Percentiles rank a stretch among this genome's conserved stretches.
Conservation (phyloP, 1,140 invertebrate species). For the Harlomillsia oculata region DNA sequence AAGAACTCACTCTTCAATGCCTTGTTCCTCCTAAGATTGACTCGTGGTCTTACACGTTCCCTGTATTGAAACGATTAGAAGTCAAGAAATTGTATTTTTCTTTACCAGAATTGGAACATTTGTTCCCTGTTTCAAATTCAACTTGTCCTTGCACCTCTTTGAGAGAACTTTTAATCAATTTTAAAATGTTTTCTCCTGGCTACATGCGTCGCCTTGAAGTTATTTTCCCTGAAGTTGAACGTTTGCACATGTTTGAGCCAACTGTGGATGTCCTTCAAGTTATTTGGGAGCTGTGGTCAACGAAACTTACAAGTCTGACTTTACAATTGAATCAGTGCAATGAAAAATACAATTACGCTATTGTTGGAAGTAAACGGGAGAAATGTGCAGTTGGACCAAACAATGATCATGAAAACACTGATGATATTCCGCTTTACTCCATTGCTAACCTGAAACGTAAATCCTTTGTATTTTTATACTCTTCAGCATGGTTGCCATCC, state of each 20-base stretch:
- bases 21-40: constrained; percentile 4
- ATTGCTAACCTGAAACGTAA: no score
- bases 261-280: constrained; percentile 1
- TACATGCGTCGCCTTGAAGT: not conserved
- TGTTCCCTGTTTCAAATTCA: constrained; percentile 6
- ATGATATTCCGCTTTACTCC: no score
- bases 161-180: constrained; percentile 2
- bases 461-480: no score
- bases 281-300: constrained; percentile 3
- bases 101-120: not conserved
- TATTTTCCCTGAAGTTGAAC: constrained; percentile 7
- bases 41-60: constrained; percentile 3
- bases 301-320: not conserved
- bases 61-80: constrained; percentile 1
- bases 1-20: constrained; percentile 1
- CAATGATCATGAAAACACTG: no score
- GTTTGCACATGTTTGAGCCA: not conserved
- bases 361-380: constrained; percentile 1
- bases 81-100: constrained; percentile 11
- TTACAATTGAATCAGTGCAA: constrained; percentile 4
- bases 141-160: not conserved
- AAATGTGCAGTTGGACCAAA: no score
- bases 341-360: not conserved
- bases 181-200: constrained; percentile 9
- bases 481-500: no score